Evolutionary conservation across 2,797 vertebrate species (phyloP).

Genomic region (Alouatta caraya): DNA sequence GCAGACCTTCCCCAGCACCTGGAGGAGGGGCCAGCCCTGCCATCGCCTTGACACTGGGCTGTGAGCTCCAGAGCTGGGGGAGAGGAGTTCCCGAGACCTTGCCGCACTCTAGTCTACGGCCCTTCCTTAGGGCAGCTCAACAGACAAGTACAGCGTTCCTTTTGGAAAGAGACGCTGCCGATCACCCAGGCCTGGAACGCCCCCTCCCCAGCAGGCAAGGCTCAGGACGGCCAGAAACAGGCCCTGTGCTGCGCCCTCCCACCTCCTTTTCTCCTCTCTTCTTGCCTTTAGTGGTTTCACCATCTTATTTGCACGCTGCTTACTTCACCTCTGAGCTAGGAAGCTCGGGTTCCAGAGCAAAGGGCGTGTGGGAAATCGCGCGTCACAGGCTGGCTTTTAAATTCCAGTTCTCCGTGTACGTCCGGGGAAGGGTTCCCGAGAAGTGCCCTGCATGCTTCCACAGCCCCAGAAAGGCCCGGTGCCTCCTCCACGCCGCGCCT

Average conservation of each 20-base stretch:
- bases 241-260: too few species aligned
- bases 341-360: background rate
- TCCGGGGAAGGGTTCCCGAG: background rate
- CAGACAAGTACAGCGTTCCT: accelerated
- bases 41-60: background rate
- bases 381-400: background rate
- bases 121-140: background rate
- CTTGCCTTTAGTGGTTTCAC: background rate
- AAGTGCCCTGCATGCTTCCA: background rate
- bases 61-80: background rate
- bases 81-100: background rate
- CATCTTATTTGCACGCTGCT: background rate
- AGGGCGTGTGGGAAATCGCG: background rate
- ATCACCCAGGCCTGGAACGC: background rate
- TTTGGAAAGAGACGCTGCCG: background rate
- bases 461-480: too few species aligned
- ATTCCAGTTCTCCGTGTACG: background rate
- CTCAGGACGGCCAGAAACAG: background rate
- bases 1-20: background rate
- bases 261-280: accelerated
- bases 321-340: background rate
- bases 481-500: too few species aligned
- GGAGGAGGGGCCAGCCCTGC: background rate
- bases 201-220: too few species aligned
- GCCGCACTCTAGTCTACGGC: background rate